phyloP scores from a whole-genome alignment of 2,888 invertebrate species.

The Chaetoderma sp. region DNA sequence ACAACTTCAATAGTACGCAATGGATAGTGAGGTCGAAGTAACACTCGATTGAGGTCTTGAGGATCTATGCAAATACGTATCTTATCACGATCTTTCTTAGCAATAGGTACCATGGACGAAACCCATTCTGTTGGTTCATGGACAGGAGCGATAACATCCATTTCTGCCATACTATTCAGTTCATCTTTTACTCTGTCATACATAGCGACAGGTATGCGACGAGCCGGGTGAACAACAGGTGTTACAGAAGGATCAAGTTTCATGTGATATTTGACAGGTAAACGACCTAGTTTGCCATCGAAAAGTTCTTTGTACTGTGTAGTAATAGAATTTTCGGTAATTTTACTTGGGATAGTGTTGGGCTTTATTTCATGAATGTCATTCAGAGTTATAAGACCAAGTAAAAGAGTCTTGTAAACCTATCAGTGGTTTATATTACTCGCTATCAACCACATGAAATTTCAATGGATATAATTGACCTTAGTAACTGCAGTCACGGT shows the following conservation, averaged over 20 bases:
- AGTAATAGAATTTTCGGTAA: too few species aligned
- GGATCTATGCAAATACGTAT: conserved; percentile 15
- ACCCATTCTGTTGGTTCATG: neutral
- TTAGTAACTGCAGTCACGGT: too few species aligned
- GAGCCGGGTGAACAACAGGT: conserved; percentile 1
- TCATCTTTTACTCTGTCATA: neutral
- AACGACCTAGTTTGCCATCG: too few species aligned
- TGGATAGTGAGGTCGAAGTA: conserved; percentile 29
- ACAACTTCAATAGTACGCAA: conserved; percentile 23
- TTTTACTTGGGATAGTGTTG: too few species aligned
- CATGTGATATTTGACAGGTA: neutral
- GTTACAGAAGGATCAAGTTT: neutral
- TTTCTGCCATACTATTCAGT: neutral
- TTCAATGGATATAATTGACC: too few species aligned
- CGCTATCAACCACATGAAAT: too few species aligned
- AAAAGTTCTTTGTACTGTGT: too few species aligned
- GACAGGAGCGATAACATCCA: neutral
- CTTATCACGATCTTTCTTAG: conserved; percentile 2
- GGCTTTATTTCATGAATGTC: too few species aligned
- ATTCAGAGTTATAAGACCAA: too few species aligned
- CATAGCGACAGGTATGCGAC: neutral
- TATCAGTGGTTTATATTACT: too few species aligned
- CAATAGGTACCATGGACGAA: neutral
- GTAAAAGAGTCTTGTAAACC: too few species aligned
- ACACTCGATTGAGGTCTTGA: conserved; percentile 34